phyloP scores from a whole-genome alignment of 2,888 invertebrate genomes.

The Timema podura region DNA sequence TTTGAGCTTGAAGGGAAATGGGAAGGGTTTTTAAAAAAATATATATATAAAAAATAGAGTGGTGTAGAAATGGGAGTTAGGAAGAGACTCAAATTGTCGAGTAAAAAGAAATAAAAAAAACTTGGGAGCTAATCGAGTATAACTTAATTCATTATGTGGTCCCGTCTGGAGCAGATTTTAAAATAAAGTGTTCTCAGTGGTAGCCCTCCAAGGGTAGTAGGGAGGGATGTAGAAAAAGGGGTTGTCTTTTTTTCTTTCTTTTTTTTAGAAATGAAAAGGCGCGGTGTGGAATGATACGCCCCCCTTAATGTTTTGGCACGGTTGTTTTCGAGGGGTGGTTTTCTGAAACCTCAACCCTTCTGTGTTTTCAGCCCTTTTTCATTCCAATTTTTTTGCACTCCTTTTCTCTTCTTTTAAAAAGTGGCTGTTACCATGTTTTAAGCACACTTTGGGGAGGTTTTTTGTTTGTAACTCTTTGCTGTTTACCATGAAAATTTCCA shows the following conservation, averaged over 20 bases:
- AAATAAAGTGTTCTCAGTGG: slow-evolving; percentile 28
- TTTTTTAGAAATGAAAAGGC: slow-evolving; percentile 5
- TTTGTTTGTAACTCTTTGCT: no score
- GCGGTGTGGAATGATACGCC: slow-evolving; percentile 3
- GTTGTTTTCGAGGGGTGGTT: slow-evolving; percentile 4
- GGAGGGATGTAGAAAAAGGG: no score
- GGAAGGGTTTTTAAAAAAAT: no score
- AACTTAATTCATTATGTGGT: slow-evolving; percentile 31
- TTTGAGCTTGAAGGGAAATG: slow-evolving; percentile 12
- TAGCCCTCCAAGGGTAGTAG: no score
- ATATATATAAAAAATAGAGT: slow-evolving; percentile 12
- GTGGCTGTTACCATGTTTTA: no score
- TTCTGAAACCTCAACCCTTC: neutral
- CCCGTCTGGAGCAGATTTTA: slow-evolving; percentile 29
- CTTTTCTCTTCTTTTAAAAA: slow-evolving; percentile 4
- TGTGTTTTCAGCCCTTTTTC: neutral
- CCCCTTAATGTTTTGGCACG: slow-evolving; percentile 16
- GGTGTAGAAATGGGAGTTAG: slow-evolving; percentile 8
- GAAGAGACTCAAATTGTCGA: slow-evolving; percentile 9
- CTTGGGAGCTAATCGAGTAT: slow-evolving; percentile 30
- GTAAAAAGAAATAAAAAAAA: slow-evolving; percentile 13
- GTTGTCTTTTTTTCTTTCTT: neutral
- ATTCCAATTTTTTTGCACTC: neutral
- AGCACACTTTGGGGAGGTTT: no score
- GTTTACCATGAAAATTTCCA: no score